Evolutionary conservation across 1,140 invertebrate species (phyloP), one percentile per base, ranked within the genome.

Genomic region (Sinonovacula constricta): DNA sequence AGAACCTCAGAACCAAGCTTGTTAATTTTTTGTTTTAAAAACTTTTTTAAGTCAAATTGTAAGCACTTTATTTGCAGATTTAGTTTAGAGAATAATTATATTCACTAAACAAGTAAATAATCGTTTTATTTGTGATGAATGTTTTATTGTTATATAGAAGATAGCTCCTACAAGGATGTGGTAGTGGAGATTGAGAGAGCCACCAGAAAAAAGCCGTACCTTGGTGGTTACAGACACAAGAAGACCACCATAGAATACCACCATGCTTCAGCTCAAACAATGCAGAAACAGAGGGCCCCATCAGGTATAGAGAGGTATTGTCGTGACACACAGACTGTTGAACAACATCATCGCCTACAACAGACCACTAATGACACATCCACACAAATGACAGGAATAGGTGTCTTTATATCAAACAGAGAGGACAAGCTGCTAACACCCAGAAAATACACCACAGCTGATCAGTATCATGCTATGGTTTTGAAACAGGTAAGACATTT

Each of bases 331-430:
- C 91, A 92, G 79, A 92, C 91, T 7, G 82, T 87, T 14, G 80
- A 91, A 67, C 86, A 87, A 67, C 77, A 83, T 70, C 83, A 90
- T 36, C 39, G 80, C 53, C 65, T 75, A 18, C 86, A 88, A 74
- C 91, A 92, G 79, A 92, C 91, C 0, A 85, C 83, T 26, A 88
- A 90, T 45, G 87, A 90, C 54, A 90, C 85, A 26, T 85, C 86
- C 36, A 92, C 91, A 18, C 91, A 92, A 83, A 92, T 92, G 91
- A 91, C 90, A 33, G 88, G 88, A 45, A 87, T 91, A 45, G 90
- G 90, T 0, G 86, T 90, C 0, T 91, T 85, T 78, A 83, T 92
- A 0, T 87, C 87, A 15, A 89, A 87, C 56, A 80, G 85, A 33
- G 60, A 84, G 14, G 90, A 91, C 76, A 90, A 88, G 68, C 62